Conservation (phyloP, 2,888 invertebrate species). For the Philaethria dido region DNA sequence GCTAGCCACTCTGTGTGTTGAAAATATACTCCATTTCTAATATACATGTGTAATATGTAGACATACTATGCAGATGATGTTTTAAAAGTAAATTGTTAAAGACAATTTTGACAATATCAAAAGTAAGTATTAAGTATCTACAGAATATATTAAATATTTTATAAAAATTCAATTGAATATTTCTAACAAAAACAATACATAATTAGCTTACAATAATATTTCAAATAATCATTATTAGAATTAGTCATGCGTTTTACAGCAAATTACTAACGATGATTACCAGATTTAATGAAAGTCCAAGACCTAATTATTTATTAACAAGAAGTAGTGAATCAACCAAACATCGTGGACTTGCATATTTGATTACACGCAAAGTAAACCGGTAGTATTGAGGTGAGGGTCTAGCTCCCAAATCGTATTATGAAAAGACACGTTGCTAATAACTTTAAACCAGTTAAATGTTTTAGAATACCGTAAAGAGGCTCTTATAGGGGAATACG, state of each 20-base stretch:
- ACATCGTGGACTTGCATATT: slow-evolving; percentile 48
- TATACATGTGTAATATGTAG: no score
- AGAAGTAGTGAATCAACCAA: slow-evolving; percentile 37
- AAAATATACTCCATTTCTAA: background rate
- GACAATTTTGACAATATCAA: no score
- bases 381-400: slow-evolving; percentile 67
- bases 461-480: slow-evolving; percentile 15
- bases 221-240: background rate
- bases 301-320: slow-evolving; percentile 29
- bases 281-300: slow-evolving; percentile 25
- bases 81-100: no score
- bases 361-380: slow-evolving; percentile 57
- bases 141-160: background rate
- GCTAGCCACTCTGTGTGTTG: background rate
- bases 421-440: slow-evolving; percentile 34
- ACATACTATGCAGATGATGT: no score
- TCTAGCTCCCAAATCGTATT: slow-evolving; percentile 51
- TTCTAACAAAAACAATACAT: background rate
- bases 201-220: background rate
- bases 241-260: slow-evolving; percentile 14
- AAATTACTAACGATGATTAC: slow-evolving; percentile 25
- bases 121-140: no score
- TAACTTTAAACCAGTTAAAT: slow-evolving; percentile 30
- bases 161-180: background rate
- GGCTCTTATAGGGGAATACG: no score